A percentile compares a stretch with the other conserved stretches of the same genome.
These are phyloP conservation scores for Acronicta psi DNA, from an alignment of 2,888 invertebrate genomes.

Conservation along the genomic window DNA sequence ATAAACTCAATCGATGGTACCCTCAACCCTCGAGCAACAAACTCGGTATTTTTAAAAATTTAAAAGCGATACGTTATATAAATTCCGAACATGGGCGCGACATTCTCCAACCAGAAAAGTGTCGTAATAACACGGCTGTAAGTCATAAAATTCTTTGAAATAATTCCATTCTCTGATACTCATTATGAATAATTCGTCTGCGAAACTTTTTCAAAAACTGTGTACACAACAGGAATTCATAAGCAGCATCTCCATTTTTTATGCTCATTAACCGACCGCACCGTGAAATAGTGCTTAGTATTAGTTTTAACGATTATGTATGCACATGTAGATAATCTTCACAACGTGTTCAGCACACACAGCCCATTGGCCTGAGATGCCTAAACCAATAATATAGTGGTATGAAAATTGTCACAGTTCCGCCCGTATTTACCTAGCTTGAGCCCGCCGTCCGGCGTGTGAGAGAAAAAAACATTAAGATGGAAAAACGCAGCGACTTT, in stretches of 20 bases:
- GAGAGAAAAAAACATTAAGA: conserved; percentile 46
- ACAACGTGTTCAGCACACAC: conserved; percentile 41
- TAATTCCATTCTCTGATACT: conserved; percentile 70
- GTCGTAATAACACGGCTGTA: conserved; percentile 75
- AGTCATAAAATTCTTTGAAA: conserved; percentile 77
- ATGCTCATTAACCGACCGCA: conserved; percentile 67
- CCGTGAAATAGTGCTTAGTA: conserved; percentile 64
- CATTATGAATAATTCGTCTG: conserved; percentile 84
- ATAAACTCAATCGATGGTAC: conserved; percentile 78
- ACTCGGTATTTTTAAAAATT: conserved; percentile 72
- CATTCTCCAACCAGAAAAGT: conserved; percentile 74
- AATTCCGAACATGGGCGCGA: conserved; percentile 79
- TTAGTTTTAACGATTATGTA: conserved; percentile 59
- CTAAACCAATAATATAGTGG: conserved; percentile 58
- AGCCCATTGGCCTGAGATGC: conserved; percentile 31
- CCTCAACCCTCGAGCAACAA: conserved; percentile 81
- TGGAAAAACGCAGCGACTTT: conserved; percentile 49
- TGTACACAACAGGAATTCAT: conserved; percentile 82
- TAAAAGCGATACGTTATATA: conserved; percentile 74
- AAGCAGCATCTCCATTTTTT: conserved; percentile 74
- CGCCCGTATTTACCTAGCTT: conserved; percentile 59
- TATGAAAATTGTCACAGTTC: conserved; percentile 61
- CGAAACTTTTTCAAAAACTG: conserved; percentile 82
- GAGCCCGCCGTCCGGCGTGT: conserved; percentile 46
- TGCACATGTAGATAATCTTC: conserved; percentile 45